Conservation (phyloP, 2,888 invertebrate species). For the Arctia plantaginis region DNA sequence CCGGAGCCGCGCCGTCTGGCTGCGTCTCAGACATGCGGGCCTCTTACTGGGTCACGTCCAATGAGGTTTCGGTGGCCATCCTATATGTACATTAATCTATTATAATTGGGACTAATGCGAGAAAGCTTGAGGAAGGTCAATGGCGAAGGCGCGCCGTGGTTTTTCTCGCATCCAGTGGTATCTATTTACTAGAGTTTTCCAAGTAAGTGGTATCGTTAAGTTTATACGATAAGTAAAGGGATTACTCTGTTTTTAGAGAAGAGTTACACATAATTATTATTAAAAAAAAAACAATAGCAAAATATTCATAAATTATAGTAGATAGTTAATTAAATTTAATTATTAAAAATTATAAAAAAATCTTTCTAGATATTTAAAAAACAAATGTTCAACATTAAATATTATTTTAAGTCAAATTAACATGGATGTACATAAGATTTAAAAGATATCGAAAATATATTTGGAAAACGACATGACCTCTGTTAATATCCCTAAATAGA, state of each 20-base stretch:
- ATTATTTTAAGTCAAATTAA: background rate
- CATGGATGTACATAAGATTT: background rate
- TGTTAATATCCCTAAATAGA: background rate
- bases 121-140: constrained; percentile 66
- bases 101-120: constrained; percentile 64
- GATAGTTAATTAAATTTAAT: too few relatives aligned
- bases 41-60: constrained; percentile 74
- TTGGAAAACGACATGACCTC: background rate
- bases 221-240: background rate
- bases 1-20: constrained; percentile 74
- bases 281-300: too few relatives aligned
- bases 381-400: background rate
- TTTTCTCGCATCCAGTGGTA: constrained; percentile 12
- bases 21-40: constrained; percentile 67
- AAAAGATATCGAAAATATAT: too few relatives aligned
- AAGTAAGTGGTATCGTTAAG: background rate
- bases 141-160: constrained; percentile 26
- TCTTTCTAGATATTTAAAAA: too few relatives aligned
- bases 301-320: too few relatives aligned
- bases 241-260: background rate
- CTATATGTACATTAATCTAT: constrained; percentile 51
- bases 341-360: too few relatives aligned
- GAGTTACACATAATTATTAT: background rate
- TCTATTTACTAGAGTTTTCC: background rate
- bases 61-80: constrained; percentile 39